Conservation (phyloP, 2,113 vertebrate genomes). For the Corapipo altera region DNA sequence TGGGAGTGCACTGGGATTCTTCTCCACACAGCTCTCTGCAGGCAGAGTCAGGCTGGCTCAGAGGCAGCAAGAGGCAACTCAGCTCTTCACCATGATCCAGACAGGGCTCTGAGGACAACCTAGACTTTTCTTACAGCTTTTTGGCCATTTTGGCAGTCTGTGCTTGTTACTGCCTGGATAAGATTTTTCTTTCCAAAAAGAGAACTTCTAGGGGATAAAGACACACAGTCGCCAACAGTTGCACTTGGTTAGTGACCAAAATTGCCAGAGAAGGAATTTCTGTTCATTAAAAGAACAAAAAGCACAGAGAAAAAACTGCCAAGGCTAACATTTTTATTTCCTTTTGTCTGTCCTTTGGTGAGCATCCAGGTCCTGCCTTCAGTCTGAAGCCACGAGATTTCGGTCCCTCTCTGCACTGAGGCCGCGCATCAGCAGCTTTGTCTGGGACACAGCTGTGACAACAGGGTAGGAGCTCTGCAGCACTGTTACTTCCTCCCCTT, state of each 20-base stretch:
- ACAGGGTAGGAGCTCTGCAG: accelerated
- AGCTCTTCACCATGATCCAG: neutral
- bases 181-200: neutral
- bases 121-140: neutral
- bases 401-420: neutral
- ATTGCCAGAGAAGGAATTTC: neutral
- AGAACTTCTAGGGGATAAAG: neutral
- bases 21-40: neutral
- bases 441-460: neutral
- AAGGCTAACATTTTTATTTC: neutral
- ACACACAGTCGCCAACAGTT: accelerated
- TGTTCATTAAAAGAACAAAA: neutral
- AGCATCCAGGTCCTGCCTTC: neutral
- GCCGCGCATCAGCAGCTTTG: neutral
- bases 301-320: neutral
- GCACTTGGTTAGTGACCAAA: neutral
- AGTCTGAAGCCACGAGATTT: neutral
- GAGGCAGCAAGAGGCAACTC: neutral
- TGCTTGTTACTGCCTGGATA: neutral
- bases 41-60: neutral
- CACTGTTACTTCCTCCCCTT: neutral
- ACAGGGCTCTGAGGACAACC: neutral
- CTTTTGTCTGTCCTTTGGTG: neutral
- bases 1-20: neutral
- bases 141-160: neutral